Conservation (phyloP, 2,797 vertebrate genomes). For the Carapus acus region DNA sequence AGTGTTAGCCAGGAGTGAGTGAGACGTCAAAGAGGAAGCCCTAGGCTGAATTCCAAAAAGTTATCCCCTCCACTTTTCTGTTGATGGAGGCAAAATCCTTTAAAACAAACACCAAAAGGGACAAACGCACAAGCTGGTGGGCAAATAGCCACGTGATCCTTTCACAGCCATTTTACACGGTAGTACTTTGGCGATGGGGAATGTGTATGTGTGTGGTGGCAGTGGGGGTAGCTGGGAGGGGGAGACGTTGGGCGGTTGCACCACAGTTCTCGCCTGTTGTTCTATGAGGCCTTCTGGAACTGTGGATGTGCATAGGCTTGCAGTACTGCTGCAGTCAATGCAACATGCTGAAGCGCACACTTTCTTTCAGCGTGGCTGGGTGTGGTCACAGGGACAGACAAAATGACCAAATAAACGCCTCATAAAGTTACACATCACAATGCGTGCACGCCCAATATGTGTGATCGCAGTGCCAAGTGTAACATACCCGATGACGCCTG, state of each 20-base stretch:
- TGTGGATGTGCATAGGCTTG: constrained; percentile 71
- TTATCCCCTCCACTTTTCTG: constrained; percentile 64
- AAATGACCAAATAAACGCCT: constrained; percentile 35
- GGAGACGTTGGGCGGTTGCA: no score
- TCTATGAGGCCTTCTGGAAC: constrained; percentile 67
- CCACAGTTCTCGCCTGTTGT: constrained; percentile 49
- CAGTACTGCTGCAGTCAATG: constrained; percentile 65
- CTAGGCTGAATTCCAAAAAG: constrained; percentile 63
- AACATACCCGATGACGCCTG: no score
- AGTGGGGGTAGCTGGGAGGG: constrained; percentile 23
- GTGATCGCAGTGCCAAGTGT: neutral
- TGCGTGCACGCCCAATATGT: constrained; percentile 21
- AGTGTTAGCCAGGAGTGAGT: constrained; percentile 64
- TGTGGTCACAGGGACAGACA: constrained; percentile 39
- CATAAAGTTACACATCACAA: constrained; percentile 7
- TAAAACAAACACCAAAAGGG: constrained; percentile 51
- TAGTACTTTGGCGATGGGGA: constrained; percentile 32
- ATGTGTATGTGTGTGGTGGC: constrained; percentile 34
- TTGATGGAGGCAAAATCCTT: constrained; percentile 74
- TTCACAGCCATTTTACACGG: constrained; percentile 46
- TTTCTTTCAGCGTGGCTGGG: constrained; percentile 59
- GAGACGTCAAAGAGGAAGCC: constrained; percentile 58
- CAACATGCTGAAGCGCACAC: constrained; percentile 72
- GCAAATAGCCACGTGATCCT: constrained; percentile 57
- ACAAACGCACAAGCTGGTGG: constrained; percentile 62